These are phyloP conservation scores for Ennomos fuscantarius DNA, from an alignment of 2,888 invertebrate species.

Conservation along the genomic window DNA sequence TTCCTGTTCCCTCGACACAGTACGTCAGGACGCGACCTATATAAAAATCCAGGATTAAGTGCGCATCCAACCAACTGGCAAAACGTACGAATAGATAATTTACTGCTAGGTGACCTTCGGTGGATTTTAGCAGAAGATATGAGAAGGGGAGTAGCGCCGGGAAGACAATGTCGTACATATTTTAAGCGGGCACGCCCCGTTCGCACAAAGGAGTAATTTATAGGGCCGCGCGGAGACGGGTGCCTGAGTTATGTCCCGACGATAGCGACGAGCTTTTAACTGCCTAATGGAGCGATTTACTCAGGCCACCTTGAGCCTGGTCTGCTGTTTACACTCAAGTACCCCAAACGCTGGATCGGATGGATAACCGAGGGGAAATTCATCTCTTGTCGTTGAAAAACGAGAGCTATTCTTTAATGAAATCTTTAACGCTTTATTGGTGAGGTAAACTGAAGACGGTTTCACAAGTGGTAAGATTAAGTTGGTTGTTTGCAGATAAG, in stretches of 20 bases:
- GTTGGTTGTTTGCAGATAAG: constrained; percentile 39
- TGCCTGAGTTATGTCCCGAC: constrained; percentile 81
- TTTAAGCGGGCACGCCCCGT: constrained; percentile 81
- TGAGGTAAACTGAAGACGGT: not conserved
- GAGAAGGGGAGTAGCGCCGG: constrained; percentile 71
- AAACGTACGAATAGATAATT: constrained; percentile 70
- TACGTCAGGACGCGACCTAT: constrained; percentile 58
- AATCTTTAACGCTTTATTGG: constrained; percentile 17
- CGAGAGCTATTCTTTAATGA: constrained; percentile 36
- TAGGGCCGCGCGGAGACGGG: constrained; percentile 82
- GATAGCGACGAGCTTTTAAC: constrained; percentile 85
- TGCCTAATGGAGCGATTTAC: constrained; percentile 85
- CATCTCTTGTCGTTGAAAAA: constrained; percentile 50
- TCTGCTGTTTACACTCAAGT: constrained; percentile 68
- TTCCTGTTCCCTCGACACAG: constrained; percentile 43
- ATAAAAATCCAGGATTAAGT: constrained; percentile 60
- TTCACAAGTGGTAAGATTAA: constrained; percentile 20
- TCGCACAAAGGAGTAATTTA: constrained; percentile 84
- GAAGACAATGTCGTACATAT: constrained; percentile 84
- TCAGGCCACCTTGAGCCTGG: constrained; percentile 77
- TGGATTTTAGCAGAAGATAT: constrained; percentile 69
- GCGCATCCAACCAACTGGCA: constrained; percentile 52
- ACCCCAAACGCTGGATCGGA: constrained; percentile 50
- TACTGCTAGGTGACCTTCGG: constrained; percentile 71
- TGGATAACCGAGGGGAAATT: constrained; percentile 53